These are phyloP conservation scores for Cheilinus undulatus DNA, from an alignment of 2,113 vertebrate species.

Conservation along the genomic window DNA sequence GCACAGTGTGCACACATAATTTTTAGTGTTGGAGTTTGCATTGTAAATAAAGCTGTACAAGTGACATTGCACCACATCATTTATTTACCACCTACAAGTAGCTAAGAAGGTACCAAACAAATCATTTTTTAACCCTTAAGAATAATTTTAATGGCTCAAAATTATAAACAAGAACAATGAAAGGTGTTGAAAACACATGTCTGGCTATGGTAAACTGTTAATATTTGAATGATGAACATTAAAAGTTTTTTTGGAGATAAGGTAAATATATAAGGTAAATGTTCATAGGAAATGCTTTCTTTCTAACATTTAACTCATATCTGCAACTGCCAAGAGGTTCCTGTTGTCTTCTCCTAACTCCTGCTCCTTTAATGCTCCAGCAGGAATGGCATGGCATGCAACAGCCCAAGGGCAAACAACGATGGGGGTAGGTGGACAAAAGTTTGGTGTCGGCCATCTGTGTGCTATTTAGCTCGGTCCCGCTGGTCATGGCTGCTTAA, in stretches of 20 bases:
- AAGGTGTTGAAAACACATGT: too few relatives aligned
- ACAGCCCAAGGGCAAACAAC: constrained; percentile 68
- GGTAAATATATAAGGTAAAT: too few relatives aligned
- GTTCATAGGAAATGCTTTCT: background rate
- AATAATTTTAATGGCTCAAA: too few relatives aligned
- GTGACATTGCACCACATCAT: too few relatives aligned
- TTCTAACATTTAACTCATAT: constrained; percentile 17
- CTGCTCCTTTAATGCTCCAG: constrained; percentile 59
- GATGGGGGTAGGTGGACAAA: constrained; percentile 63
- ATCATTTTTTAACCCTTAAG: too few relatives aligned
- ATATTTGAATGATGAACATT: background rate
- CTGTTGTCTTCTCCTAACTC: constrained; percentile 33
- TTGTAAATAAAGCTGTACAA: too few relatives aligned
- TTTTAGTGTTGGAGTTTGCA: too few relatives aligned
- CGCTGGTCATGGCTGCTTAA: constrained; percentile 81
- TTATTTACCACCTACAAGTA: too few relatives aligned
- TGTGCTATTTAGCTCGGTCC: constrained; percentile 83
- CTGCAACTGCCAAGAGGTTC: constrained; percentile 6
- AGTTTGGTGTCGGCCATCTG: constrained; percentile 82
- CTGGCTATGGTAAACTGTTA: too few relatives aligned
- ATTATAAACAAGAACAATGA: too few relatives aligned
- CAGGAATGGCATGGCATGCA: constrained; percentile 64
- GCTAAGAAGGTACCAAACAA: too few relatives aligned
- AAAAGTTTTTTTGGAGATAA: background rate
- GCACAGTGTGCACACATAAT: too few relatives aligned